phyloP scores from a whole-genome alignment of 2,888 invertebrate genomes.

The Sinohyriopsis cumingii region DNA sequence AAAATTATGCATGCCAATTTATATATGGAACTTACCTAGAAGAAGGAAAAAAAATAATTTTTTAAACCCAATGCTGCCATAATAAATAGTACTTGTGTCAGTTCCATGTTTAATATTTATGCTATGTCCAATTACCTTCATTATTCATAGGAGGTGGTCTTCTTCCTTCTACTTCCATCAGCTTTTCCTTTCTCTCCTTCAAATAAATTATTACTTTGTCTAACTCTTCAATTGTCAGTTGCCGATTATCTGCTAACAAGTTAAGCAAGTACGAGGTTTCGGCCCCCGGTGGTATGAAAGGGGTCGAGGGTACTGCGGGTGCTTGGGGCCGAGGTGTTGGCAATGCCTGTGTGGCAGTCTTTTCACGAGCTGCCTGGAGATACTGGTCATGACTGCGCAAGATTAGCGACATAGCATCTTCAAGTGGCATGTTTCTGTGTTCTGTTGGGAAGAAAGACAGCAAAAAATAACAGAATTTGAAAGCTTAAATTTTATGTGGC shows the following conservation, averaged over 20 bases:
- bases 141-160: conserved; percentile 23
- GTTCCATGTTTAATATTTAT: too few relatives aligned
- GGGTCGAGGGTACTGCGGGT: conserved; percentile 26
- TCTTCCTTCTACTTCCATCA: conserved; percentile 39
- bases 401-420: conserved; percentile 88
- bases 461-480: not conserved
- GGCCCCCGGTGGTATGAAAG: conserved; percentile 59
- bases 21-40: too few relatives aligned
- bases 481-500: not conserved
- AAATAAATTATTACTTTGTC: conserved; percentile 75
- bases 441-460: conserved; percentile 75
- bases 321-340: conserved; percentile 13
- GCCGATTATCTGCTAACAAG: conserved; percentile 86
- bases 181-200: conserved; percentile 80
- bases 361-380: conserved; percentile 56
- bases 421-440: conserved; percentile 95
- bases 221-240: conserved; percentile 67
- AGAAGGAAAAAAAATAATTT: too few relatives aligned
- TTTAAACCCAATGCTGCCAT: too few relatives aligned
- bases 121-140: conserved; percentile 32
- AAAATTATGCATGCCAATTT: too few relatives aligned
- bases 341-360: conserved; percentile 43
- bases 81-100: too few relatives aligned
- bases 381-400: conserved; percentile 74
- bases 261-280: conserved; percentile 77